Base-by-base conservation (phyloP, 1,140 invertebrate genomes). In the Drosophila carrolli region DNA sequence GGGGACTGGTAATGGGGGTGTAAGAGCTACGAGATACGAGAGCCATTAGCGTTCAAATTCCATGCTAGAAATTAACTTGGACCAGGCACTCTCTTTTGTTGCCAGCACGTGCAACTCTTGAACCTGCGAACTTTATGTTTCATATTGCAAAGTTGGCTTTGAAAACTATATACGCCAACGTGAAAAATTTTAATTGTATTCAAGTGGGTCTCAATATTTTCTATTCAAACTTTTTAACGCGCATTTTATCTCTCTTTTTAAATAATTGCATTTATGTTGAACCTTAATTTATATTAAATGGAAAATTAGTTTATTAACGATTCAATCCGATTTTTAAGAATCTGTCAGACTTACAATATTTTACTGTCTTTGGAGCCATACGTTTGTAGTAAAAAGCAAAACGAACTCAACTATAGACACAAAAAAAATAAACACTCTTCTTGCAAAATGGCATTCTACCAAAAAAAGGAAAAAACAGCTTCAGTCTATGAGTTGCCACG, bases 21-120 rank as follows among this genome's bases (percentile, higher is more conserved):
- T 4, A 23, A 23, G 29, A 32, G 29, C 35, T n/a, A 13, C 13
- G 2, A 23, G 23, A 23, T 16, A 23, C 13, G 19, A 40, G 4
- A 37, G 67, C 67, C 66, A 71, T 71, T 71, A 71, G 67, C 51
- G 67, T 71, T 70, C 51, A 71, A 58, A 71, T 71, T 71, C 29
- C 51, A 23, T 11, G 65, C 29, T 56, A 14, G 16, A 70, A 70
- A 71, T 71, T 70, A 70, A 71, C 53, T n/a, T 41, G 27, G 43
- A 70, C 35, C 51, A 40, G 35, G 9, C 14, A 55, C 37, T 38
- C 23, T 9, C 35, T 9, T 32, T n/a, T 16, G 14, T 14, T 11
- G 59, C 14, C 8, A 44, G 8, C 16, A 47, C 35, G 61, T 54
- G 46, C 32, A 10, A 23, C 37, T 44, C 47, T 16, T 51, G 23